Percentiles rank a stretch among this genome's conserved stretches.
These are phyloP conservation scores for Rhagoletis zephyria DNA, from an alignment of 1,140 invertebrate species.

Conservation along the genomic window DNA sequence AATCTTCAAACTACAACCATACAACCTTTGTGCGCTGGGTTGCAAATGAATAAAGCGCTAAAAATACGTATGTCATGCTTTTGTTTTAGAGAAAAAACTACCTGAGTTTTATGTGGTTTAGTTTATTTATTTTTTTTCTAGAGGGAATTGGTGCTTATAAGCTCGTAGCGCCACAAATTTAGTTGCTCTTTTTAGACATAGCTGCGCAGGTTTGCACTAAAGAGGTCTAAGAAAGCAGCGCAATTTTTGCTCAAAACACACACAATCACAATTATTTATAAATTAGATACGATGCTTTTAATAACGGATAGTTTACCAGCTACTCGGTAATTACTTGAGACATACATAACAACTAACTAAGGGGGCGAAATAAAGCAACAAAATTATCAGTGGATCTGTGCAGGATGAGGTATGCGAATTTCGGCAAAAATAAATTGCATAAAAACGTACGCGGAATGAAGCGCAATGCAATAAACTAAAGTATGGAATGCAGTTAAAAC, in stretches of 20 bases:
- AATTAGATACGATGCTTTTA: not conserved
- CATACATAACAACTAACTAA: not conserved
- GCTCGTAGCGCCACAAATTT: too few species aligned
- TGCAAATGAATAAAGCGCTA: not conserved
- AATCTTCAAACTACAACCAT: not conserved
- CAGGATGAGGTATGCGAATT: not conserved
- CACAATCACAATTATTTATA: not conserved
- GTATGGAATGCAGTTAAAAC: not conserved
- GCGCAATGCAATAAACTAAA: not conserved
- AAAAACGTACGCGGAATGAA: not conserved
- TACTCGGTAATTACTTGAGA: not conserved
- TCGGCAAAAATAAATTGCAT: not conserved
- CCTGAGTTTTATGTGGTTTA: too few species aligned
- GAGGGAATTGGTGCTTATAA: too few species aligned
- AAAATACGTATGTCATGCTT: too few species aligned
- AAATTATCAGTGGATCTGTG: not conserved
- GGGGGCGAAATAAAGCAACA: not conserved
- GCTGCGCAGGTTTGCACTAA: not conserved
- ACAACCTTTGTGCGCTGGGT: not conserved
- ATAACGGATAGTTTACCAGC: not conserved
- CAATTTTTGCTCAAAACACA: not conserved
- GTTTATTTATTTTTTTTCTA: too few species aligned
- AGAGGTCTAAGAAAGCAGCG: constrained; percentile 11
- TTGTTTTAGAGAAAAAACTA: too few species aligned
- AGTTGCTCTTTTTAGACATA: too few species aligned